Evolutionary conservation across 2,888 invertebrate species (phyloP).

Genomic region (Epinotia nisella): DNA sequence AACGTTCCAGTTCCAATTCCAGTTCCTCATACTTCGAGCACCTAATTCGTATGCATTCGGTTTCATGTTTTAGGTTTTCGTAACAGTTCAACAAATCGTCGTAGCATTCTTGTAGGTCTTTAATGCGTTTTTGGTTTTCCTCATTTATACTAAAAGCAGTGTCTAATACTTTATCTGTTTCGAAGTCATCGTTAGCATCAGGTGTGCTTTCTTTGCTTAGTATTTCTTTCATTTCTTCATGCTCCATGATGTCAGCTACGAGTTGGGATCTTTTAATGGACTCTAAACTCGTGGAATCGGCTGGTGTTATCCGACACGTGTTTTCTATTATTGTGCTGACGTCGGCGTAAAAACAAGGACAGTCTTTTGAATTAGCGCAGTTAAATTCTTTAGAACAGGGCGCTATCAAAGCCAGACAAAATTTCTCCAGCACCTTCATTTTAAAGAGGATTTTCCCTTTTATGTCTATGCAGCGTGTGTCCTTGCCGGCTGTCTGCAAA

Average conservation of each 20-base stretch:
- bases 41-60: conserved; percentile 60
- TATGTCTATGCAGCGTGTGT: conserved; percentile 69
- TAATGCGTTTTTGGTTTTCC: conserved; percentile 71
- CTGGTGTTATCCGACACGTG: conserved; percentile 63
- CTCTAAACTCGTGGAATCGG: conserved; percentile 54
- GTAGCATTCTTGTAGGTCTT: conserved; percentile 71
- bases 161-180: conserved; percentile 53
- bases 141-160: conserved; percentile 64
- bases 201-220: conserved; percentile 61
- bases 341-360: conserved; percentile 69
- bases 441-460: conserved; percentile 77
- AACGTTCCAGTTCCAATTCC: conserved; percentile 65
- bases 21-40: conserved; percentile 68
- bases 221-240: conserved; percentile 77
- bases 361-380: conserved; percentile 51
- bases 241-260: conserved; percentile 77
- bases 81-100: conserved; percentile 72
- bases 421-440: conserved; percentile 77
- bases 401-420: conserved; percentile 72
- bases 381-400: conserved; percentile 68
- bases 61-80: conserved; percentile 72
- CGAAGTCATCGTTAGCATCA: conserved; percentile 52
- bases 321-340: conserved; percentile 59
- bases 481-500: conserved; percentile 71
- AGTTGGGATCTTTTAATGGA: conserved; percentile 70